phyloP scores from a whole-genome alignment of 1,140 invertebrate species.

The Procambarus virginalis region DNA sequence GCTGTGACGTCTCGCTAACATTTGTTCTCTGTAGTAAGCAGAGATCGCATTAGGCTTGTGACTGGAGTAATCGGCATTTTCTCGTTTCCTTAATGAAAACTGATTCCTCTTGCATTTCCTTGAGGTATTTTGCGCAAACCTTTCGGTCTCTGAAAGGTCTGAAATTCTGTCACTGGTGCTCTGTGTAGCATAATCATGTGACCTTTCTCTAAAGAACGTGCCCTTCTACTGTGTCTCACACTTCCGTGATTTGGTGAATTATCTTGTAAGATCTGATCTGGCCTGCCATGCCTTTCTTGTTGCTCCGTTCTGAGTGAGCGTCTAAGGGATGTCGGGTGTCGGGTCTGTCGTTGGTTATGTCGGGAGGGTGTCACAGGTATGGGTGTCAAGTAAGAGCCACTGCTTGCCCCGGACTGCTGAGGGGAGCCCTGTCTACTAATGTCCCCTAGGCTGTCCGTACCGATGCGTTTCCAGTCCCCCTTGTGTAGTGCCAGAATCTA shows the following conservation, averaged over 20 bases:
- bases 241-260: neutral
- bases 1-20: neutral
- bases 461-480: neutral
- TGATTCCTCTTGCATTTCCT: neutral
- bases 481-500: neutral
- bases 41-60: neutral
- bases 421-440: neutral
- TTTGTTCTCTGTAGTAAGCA: neutral
- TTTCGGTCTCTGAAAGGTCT: neutral
- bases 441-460: neutral
- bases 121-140: neutral
- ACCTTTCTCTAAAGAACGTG: neutral
- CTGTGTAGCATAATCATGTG: neutral
- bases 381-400: constrained; percentile 13
- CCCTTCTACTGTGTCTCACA: neutral
- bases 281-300: neutral
- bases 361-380: neutral
- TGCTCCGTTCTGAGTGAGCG: neutral
- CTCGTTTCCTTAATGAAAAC: neutral
- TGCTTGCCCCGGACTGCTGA: neutral
- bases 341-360: neutral
- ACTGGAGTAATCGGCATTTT: neutral
- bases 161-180: neutral
- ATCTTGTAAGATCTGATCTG: neutral
- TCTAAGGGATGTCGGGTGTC: neutral